Evolutionary conservation across 2,113 vertebrate species (phyloP).

Genomic region (Phycodurus eques): DNA sequence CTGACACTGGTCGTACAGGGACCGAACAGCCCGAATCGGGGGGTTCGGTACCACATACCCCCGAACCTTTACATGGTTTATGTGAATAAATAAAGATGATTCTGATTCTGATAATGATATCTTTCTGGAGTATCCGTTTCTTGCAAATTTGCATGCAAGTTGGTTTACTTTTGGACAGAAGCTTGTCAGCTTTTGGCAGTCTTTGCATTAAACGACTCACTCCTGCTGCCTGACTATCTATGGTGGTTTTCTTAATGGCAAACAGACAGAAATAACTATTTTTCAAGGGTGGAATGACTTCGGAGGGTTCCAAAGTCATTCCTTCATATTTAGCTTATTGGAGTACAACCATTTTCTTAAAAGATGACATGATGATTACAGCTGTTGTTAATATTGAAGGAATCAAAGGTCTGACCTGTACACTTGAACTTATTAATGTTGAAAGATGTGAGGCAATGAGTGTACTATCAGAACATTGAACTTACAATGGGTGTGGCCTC

Average conservation of each 20-base stretch:
- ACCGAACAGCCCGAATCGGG: no score
- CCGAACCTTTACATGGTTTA: neutral
- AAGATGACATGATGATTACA: neutral
- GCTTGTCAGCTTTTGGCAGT: neutral
- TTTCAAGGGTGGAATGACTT: neutral
- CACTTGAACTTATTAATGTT: slow-evolving; percentile 10
- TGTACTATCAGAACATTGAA: slow-evolving; percentile 26
- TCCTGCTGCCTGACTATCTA: neutral
- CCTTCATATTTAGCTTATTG: neutral
- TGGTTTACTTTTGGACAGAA: neutral
- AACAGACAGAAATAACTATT: neutral
- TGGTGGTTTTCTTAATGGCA: neutral
- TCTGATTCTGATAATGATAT: no score
- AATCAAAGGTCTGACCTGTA: slow-evolving; percentile 10
- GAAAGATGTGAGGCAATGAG: neutral
- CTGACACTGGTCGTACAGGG: no score
- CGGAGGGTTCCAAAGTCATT: neutral
- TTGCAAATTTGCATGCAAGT: neutral
- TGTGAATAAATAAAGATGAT: no score
- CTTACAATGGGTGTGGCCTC: slow-evolving; percentile 24
- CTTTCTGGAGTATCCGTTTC: neutral
- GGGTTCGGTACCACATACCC: no score
- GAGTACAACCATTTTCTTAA: neutral
- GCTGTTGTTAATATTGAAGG: neutral
- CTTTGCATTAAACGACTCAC: neutral